Conservation (phyloP, 1,140 invertebrate species). For the Drosophila kikkawai region DNA sequence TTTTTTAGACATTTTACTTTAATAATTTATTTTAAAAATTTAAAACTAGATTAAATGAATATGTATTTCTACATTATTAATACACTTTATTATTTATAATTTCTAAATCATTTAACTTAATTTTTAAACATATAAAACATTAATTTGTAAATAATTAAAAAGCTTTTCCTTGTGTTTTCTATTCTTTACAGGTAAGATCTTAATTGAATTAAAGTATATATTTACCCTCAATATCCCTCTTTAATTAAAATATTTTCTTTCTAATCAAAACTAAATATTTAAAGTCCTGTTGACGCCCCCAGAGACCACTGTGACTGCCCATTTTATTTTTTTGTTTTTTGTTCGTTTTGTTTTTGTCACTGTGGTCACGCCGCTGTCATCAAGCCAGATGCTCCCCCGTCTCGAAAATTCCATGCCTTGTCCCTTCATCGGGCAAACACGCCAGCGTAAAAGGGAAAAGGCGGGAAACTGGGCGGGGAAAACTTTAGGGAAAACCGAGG, state of each 20-base stretch:
- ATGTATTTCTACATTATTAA: too few relatives aligned
- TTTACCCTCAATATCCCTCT: too few relatives aligned
- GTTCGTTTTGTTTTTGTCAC: constrained; percentile 49
- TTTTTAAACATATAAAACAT: too few relatives aligned
- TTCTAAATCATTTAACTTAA: too few relatives aligned
- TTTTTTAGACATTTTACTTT: background rate
- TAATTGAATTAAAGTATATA: background rate
- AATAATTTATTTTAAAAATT: too few relatives aligned
- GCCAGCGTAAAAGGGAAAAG: background rate
- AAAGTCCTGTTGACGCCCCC: background rate
- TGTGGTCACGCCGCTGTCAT: constrained; percentile 63
- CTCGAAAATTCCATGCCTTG: constrained; percentile 19
- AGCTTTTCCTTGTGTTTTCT: background rate
- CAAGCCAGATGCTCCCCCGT: constrained; percentile 32
- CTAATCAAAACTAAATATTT: background rate
- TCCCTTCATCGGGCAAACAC: constrained; percentile 29
- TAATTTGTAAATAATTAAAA: background rate
- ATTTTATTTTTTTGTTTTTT: constrained; percentile 25
- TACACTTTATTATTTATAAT: too few relatives aligned
- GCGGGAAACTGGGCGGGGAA: constrained; percentile 29
- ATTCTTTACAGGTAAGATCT: background rate
- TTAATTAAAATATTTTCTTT: background rate
- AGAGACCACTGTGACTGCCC: constrained; percentile 21
- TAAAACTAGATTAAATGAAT: too few relatives aligned
- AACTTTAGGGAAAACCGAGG: constrained; percentile 60